These are phyloP conservation scores for Eurypyga helias DNA, from an alignment of 2,113 vertebrate genomes.

Conservation along the genomic window DNA sequence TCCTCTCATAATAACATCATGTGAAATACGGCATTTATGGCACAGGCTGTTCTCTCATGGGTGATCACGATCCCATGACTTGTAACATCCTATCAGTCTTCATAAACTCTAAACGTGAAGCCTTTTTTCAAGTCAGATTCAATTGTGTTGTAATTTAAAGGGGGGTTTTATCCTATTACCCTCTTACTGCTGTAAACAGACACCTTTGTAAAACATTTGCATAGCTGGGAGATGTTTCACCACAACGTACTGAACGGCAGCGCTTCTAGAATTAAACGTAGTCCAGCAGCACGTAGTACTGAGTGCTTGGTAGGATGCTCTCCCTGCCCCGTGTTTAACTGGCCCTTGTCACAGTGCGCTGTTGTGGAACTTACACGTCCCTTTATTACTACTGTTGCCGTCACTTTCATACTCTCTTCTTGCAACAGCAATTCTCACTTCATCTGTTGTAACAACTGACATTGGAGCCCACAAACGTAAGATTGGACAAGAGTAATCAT, in stretches of 20 bases:
- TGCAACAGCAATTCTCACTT: not conserved
- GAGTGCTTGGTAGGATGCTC: not conserved
- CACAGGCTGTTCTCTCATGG: not conserved
- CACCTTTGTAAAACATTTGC: not conserved
- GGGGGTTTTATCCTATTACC: not conserved
- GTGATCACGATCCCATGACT: not conserved
- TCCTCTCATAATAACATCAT: not conserved
- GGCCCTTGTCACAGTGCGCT: not conserved
- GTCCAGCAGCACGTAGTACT: not conserved
- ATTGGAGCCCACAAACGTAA: not conserved
- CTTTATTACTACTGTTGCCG: not conserved
- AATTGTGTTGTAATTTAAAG: not conserved
- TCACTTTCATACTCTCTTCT: not conserved
- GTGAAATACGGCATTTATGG: not conserved
- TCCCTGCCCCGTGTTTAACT: not conserved
- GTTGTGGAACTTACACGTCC: not conserved
- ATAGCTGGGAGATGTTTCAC: not conserved
- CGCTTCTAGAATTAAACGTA: not conserved
- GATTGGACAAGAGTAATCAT: not conserved
- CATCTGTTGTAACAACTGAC: not conserved
- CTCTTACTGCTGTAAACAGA: not conserved
- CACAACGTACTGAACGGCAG: not conserved
- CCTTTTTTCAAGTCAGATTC: not conserved
- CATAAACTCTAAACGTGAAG: not conserved
- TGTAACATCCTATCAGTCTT: not conserved